Percentiles rank a stretch among this genome's conserved stretches.
phyloP scores from a whole-genome alignment of 2,797 vertebrate species.

The Caiman crocodilus region DNA sequence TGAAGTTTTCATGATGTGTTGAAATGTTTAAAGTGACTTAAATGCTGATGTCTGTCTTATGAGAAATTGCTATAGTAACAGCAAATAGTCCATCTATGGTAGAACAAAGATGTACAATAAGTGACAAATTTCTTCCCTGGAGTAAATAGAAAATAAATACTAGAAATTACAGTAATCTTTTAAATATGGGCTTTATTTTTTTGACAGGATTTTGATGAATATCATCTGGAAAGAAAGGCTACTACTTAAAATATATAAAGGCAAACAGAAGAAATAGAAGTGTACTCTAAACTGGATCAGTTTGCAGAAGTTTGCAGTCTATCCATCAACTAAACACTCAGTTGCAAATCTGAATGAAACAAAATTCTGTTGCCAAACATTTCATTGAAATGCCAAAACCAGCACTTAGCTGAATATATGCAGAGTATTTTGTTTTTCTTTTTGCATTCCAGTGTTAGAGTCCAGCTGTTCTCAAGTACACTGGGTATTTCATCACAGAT shows the following conservation, averaged over 20 bases:
- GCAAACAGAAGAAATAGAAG: slow-evolving; percentile 40
- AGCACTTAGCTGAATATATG: slow-evolving; percentile 40
- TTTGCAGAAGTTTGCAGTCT: slow-evolving; percentile 26
- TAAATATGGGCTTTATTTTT: slow-evolving; percentile 23
- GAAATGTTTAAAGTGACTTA: not conserved
- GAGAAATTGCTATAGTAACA: slow-evolving; percentile 41
- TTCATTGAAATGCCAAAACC: slow-evolving; percentile 53
- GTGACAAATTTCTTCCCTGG: slow-evolving; percentile 34
- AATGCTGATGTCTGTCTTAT: slow-evolving; percentile 46
- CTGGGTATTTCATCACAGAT: not conserved
- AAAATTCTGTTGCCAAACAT: slow-evolving; percentile 52
- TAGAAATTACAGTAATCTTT: slow-evolving; percentile 58
- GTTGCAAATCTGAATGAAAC: not conserved
- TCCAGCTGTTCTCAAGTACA: slow-evolving; percentile 26
- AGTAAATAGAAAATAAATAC: slow-evolving; percentile 46
- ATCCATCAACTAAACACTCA: slow-evolving; percentile 61
- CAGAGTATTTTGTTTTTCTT: slow-evolving; percentile 29
- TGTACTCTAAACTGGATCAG: slow-evolving; percentile 26
- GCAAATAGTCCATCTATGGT: not conserved
- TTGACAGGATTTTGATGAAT: slow-evolving; percentile 39
- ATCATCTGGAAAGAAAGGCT: slow-evolving; percentile 51
- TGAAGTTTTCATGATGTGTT: not conserved
- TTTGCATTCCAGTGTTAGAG: slow-evolving; percentile 35
- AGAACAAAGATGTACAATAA: slow-evolving; percentile 44
- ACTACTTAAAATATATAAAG: slow-evolving; percentile 13